Conservation (phyloP, 2,113 vertebrate species). For the Athene noctua region DNA sequence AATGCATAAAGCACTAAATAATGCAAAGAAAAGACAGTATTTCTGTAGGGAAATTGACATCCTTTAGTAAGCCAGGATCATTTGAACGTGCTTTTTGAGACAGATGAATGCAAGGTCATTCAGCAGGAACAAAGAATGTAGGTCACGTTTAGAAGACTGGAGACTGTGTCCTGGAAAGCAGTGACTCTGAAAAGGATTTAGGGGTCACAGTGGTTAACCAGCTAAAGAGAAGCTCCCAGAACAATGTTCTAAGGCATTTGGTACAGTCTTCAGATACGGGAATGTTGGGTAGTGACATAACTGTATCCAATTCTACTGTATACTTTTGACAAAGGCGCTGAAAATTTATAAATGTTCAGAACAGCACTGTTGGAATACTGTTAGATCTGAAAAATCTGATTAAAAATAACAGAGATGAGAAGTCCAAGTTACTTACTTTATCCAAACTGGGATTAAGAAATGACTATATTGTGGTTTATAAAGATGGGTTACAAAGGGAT, state of each 20-base stretch:
- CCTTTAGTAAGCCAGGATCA: not conserved
- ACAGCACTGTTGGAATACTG: not conserved
- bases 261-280: not conserved
- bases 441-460: not conserved
- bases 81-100: conserved; percentile 36
- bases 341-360: not conserved
- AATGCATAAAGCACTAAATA: conserved; percentile 48
- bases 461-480: not conserved
- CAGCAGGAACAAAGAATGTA: conserved; percentile 64
- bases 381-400: not conserved
- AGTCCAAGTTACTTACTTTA: not conserved
- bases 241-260: not conserved
- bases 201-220: conserved; percentile 37
- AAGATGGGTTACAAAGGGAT: not conserved
- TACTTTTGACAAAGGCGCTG: not conserved
- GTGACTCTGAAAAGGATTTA: conserved; percentile 56
- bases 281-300: not conserved
- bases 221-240: conserved; percentile 3
- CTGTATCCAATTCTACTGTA: not conserved
- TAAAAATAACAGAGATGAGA: not conserved
- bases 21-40: conserved; percentile 31
- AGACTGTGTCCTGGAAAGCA: conserved; percentile 52
- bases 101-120: conserved; percentile 55
- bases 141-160: conserved; percentile 49
- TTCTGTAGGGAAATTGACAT: conserved; percentile 31